Evolutionary conservation across 2,113 vertebrate species (phyloP).

Genomic region (Ginglymostoma cirratum): DNA sequence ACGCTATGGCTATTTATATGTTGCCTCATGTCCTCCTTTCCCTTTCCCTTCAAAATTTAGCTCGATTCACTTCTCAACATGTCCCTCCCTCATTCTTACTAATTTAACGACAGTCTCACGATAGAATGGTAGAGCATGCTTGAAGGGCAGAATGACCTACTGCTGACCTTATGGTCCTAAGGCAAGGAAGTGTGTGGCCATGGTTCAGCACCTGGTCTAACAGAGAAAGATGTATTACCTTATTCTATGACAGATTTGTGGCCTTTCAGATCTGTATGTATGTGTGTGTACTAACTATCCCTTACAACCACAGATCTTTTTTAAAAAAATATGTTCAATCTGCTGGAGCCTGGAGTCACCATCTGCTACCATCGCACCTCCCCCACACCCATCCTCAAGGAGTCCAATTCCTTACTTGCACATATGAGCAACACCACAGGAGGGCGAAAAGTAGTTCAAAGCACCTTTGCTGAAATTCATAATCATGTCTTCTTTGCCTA

Average conservation of each 20-base stretch:
- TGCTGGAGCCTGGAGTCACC: background rate
- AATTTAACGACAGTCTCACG: too few species aligned
- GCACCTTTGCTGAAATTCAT: background rate
- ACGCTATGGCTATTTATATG: too few species aligned
- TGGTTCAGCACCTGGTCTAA: background rate
- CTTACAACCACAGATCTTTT: too few species aligned
- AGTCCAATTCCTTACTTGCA: background rate
- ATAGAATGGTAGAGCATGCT: background rate
- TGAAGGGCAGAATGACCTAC: background rate
- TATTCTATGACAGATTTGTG: background rate
- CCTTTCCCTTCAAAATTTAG: too few species aligned
- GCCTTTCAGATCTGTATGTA: background rate
- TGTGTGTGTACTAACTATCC: background rate
- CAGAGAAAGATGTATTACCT: background rate
- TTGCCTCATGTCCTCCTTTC: too few species aligned
- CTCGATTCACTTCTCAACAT: too few species aligned
- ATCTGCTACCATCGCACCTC: background rate
- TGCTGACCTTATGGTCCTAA: background rate
- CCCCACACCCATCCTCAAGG: background rate
- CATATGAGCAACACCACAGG: background rate
- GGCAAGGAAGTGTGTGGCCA: background rate
- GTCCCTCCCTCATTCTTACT: too few species aligned
- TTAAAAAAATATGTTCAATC: background rate
- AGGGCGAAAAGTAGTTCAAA: background rate
- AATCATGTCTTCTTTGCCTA: background rate